A percentile compares a stretch with the other conserved stretches of the same genome.
Evolutionary conservation across 2,888 invertebrate species (phyloP).

Genomic region (Tholera decimalis): DNA sequence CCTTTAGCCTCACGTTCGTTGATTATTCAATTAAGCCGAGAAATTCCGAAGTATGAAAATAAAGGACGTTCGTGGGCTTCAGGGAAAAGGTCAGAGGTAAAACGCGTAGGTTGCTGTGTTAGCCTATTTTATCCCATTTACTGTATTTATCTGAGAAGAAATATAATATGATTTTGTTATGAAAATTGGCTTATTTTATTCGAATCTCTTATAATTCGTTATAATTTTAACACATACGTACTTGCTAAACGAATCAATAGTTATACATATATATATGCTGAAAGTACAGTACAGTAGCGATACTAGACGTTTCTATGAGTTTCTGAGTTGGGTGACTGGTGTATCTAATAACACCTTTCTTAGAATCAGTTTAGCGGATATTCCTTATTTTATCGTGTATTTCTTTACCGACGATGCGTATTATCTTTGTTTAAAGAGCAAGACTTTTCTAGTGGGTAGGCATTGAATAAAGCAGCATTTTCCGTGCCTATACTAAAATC

Average conservation of each 20-base stretch:
- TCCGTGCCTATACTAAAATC: not conserved
- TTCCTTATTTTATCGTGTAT: not conserved
- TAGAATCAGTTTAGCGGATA: not conserved
- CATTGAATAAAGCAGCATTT: not conserved
- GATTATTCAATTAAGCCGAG: slow-evolving; percentile 39
- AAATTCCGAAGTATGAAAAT: slow-evolving; percentile 51
- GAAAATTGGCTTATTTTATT: slow-evolving; percentile 2
- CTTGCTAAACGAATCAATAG: slow-evolving; percentile 25
- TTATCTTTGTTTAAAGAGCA: not conserved
- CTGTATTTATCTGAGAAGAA: slow-evolving; percentile 40
- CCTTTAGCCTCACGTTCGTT: slow-evolving; percentile 20
- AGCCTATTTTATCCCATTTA: slow-evolving; percentile 27
- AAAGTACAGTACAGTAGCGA: not conserved
- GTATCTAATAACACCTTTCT: slow-evolving; percentile 18
- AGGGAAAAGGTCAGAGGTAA: slow-evolving; percentile 76
- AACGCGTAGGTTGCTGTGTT: slow-evolving; percentile 43
- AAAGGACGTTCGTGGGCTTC: slow-evolving; percentile 54
- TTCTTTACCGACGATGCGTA: not conserved
- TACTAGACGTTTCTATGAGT: slow-evolving; percentile 15
- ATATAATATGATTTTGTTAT: slow-evolving; percentile 2
- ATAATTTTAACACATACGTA: not conserved
- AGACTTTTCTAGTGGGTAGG: not conserved
- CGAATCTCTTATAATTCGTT: not conserved
- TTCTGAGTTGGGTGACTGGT: not conserved
- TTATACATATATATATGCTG: not conserved